Base-by-base conservation (phyloP, 2,888 invertebrate species). In the Thymelicus sylvestris region DNA sequence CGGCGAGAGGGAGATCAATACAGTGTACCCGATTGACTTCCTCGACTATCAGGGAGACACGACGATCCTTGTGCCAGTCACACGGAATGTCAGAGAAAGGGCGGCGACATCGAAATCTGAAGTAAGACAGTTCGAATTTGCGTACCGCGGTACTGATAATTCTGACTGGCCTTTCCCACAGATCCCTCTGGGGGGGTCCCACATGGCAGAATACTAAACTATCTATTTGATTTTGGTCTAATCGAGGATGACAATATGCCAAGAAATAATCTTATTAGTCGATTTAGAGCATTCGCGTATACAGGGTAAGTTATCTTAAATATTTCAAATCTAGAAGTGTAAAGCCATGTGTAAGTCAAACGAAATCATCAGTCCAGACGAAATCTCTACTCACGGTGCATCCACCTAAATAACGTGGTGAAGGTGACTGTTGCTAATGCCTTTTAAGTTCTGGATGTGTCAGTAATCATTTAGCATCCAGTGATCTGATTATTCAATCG, bases 21-120 rank as follows among this genome's bases (percentile, higher is more conserved):
- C 87, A 81, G 84, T 31, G 31, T 31, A 78, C 2, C 85, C 84
- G 0, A 87, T 91, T 66, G 83, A 92, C 73, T 93, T 79, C 72
- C 80, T 93, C 41, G 87, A 87, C 15, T 93, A 87, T 70, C 80
- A 90, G 48, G 93, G 93, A 19, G 93, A 93, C 61, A 86, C 85
- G 5, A 76, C 89, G 48, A 81, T 90, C 6, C 75, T 86, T 2
- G 81, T 91, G 6, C 84, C 93, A 0, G 79, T 82, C 0, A 86
- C 92, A 41, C 84, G 86, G 80, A 84, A 84, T 7, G 86, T 83
- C 2, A 80, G 77, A 19, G 90, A 90, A 76, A 85, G 93, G 73
- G 86, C 86, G 1, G 66, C 75, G 0, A 86, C 84, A 1, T 89
- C 91, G 0, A 79, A 55, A 8, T 80, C 80, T 2, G 78, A 80